Base-by-base conservation (phyloP, 2,797 vertebrate genomes). In the Holocentrus rufus region DNA sequence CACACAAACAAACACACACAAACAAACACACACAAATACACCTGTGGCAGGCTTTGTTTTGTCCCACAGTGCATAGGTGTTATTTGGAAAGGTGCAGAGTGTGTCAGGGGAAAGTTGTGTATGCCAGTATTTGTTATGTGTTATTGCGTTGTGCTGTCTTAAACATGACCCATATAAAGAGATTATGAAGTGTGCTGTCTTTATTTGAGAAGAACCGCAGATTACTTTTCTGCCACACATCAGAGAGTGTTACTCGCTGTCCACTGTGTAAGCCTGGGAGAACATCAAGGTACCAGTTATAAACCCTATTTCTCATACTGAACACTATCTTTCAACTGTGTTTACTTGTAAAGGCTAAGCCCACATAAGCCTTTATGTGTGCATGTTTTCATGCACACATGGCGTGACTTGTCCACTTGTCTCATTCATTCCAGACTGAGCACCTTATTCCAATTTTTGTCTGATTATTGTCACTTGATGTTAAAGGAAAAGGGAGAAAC, bases 111-210 rank as follows among this genome's bases (percentile, higher is more conserved):
- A 81, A 59, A 27, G 73, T 50, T 79, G 78, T 81, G 60, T 85
- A 39, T 84, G 74, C 76, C 83, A 76, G 74, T 90, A 78, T 90
- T 83, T 89, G 88, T 92, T 83, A 72, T 79, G 71, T 90, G 78
- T 91, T 85, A 61, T 77, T 80, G 60, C 54, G 18, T 50, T 84
- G 79, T 89, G 78, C 65, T 65, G 83, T 90, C 85, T 85, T 86
- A 76, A 92, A 93, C 88, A 91, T 85, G 91, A 87, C 84, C 80
- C 80, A 81, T 88, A 77, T 85, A 79, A 83, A 85, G 52, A 87
- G 67, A 91, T 72, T 65, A 69, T 49, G 18, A 76, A 54, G 70
- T 73, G 73, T 85, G n/a, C 30, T 86, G 81, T 90, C 71, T 63
- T 89, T 69, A 63, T 89, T 90, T 69, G 14, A 31, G 25, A 61